phyloP scores from a whole-genome alignment of 1,140 invertebrate species.

The Lordiphosa stackelbergi region DNA sequence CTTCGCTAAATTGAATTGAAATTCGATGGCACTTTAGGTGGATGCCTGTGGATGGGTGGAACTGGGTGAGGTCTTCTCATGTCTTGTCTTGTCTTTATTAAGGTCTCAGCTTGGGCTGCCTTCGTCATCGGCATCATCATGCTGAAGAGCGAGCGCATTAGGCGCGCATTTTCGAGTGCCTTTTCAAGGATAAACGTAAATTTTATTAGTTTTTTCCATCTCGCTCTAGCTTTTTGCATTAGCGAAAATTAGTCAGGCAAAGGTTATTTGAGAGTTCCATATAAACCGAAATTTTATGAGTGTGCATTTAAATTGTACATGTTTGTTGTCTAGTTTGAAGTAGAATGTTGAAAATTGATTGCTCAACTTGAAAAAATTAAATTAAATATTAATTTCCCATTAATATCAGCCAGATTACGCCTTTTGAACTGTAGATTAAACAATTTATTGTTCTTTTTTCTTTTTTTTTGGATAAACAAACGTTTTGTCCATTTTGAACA shows the following conservation, averaged over 20 bases:
- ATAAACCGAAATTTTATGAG: constrained; percentile 18
- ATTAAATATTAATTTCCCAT: no score
- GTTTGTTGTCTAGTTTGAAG: not conserved
- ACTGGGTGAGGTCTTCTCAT: constrained; percentile 15
- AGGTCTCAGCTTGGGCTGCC: constrained; percentile 57
- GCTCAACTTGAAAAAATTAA: not conserved
- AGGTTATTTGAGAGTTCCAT: constrained; percentile 48
- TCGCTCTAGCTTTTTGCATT: constrained; percentile 46
- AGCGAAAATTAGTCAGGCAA: constrained; percentile 72
- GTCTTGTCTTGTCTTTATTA: constrained; percentile 71
- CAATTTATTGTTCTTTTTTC: no score
- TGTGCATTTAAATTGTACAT: not conserved
- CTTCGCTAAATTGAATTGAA: constrained; percentile 72
- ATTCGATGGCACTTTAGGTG: constrained; percentile 70
- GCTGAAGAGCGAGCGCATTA: constrained; percentile 54
- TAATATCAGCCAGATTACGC: no score
- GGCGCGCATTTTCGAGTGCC: constrained; percentile 71
- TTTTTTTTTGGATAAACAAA: no score
- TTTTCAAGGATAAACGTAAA: constrained; percentile 74
- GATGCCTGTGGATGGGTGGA: constrained; percentile 23
- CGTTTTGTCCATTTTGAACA: no score
- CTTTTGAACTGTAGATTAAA: no score
- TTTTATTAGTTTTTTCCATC: constrained; percentile 66
- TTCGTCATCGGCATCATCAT: constrained; percentile 30
- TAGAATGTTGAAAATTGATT: constrained; percentile 16